These are phyloP conservation scores for Habroteleia sp. DNA, from an alignment of 2,888 invertebrate species.

Conservation along the genomic window DNA sequence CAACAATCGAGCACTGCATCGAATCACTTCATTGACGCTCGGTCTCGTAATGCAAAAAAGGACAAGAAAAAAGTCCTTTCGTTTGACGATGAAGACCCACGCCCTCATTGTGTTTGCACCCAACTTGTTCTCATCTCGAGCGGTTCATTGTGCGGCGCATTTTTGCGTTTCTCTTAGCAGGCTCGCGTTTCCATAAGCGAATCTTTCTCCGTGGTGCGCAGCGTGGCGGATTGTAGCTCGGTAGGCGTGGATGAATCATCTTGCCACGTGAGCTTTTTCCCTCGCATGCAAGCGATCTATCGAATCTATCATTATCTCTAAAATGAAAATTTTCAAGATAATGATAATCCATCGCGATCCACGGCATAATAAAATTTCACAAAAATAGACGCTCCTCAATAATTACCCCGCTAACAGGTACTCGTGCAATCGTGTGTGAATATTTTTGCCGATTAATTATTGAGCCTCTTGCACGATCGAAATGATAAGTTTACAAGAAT, in stretches of 20 bases:
- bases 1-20: slow-evolving; percentile 26
- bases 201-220: slow-evolving; percentile 48
- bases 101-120: slow-evolving; percentile 77
- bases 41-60: slow-evolving; percentile 23
- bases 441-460: slow-evolving; percentile 34
- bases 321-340: slow-evolving; percentile 58
- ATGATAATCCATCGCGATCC: slow-evolving; percentile 51
- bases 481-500: slow-evolving; percentile 4
- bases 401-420: slow-evolving; percentile 45
- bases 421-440: slow-evolving; percentile 17
- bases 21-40: slow-evolving; percentile 25
- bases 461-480: slow-evolving; percentile 6
- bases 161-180: slow-evolving; percentile 50
- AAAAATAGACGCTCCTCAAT: slow-evolving; percentile 49
- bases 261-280: slow-evolving; percentile 66
- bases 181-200: slow-evolving; percentile 49
- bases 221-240: slow-evolving; percentile 75
- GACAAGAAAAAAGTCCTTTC: slow-evolving; percentile 24
- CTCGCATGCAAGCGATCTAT: slow-evolving; percentile 49
- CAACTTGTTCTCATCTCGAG: slow-evolving; percentile 72
- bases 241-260: slow-evolving; percentile 76
- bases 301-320: slow-evolving; percentile 58
- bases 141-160: slow-evolving; percentile 70
- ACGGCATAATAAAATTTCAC: slow-evolving; percentile 47
- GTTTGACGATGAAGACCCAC: slow-evolving; percentile 71